Conservation (phyloP, 2,113 vertebrate species). For the Telmatochromis brichardi region DNA sequence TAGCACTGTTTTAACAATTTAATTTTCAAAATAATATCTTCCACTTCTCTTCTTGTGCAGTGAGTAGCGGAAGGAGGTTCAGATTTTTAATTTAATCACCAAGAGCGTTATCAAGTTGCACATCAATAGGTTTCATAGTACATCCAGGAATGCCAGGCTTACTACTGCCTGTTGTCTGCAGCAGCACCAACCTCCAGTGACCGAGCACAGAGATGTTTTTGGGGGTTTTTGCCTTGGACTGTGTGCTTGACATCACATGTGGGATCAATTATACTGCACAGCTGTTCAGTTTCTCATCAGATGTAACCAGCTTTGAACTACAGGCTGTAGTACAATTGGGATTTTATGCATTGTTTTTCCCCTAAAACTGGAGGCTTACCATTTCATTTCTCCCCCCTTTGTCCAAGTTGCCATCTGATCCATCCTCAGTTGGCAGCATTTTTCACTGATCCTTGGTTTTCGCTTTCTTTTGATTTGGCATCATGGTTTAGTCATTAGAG, state of each 20-base stretch:
- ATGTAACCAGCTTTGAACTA: background rate
- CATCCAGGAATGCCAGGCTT: background rate
- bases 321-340: background rate
- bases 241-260: background rate
- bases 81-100: background rate
- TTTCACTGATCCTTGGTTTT: slow-evolving; percentile 4
- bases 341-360: background rate
- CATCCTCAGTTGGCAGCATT: background rate
- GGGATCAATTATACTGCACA: slow-evolving; percentile 35
- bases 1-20: background rate
- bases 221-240: background rate
- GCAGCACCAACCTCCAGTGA: background rate
- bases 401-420: slow-evolving; percentile 8
- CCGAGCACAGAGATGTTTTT: background rate
- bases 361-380: background rate
- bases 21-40: background rate
- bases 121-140: background rate
- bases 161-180: background rate
- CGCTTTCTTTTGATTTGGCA: background rate
- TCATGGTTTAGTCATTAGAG: background rate
- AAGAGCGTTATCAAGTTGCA: background rate
- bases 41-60: background rate
- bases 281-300: slow-evolving; percentile 19
- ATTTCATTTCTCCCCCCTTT: background rate
- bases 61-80: background rate